Evolutionary conservation across 2,888 invertebrate genomes (phyloP).

Genomic region (Iphiclides podalirius): DNA sequence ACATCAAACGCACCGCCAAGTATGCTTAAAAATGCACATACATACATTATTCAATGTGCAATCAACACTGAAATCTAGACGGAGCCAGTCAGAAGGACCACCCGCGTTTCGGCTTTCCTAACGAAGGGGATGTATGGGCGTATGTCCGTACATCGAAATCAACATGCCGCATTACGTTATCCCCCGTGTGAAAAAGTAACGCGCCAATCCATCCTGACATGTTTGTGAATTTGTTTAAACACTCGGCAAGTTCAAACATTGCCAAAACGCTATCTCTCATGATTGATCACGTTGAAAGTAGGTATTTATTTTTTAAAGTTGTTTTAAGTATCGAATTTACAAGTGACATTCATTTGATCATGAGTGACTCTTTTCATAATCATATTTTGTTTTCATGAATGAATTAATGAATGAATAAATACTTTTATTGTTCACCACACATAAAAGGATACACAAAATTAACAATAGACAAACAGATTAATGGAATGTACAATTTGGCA

Average conservation of each 20-base stretch:
- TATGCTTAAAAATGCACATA: neutral
- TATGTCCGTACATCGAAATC: neutral
- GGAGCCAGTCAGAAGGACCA: neutral
- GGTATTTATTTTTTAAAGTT: neutral
- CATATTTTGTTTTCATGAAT: neutral
- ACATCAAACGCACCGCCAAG: neutral
- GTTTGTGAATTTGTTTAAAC: neutral
- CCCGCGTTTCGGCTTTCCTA: neutral
- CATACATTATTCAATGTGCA: constrained; percentile 1
- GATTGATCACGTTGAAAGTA: constrained; percentile 18
- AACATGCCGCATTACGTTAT: neutral
- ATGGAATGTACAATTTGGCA: too few species aligned
- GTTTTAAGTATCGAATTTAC: neutral
- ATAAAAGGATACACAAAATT: too few species aligned
- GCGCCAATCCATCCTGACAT: neutral
- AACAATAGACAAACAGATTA: too few species aligned
- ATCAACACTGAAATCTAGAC: neutral
- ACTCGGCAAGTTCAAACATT: neutral
- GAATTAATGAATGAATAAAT: too few species aligned
- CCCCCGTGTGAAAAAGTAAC: constrained; percentile 10
- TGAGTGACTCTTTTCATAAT: too few species aligned
- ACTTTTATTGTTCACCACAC: too few species aligned
- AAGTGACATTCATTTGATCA: too few species aligned
- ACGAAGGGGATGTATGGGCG: neutral
- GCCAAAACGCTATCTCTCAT: constrained; percentile 3